Evolutionary conservation across 2,888 invertebrate species (phyloP).

Genomic region (Synergus umbraculus): DNA sequence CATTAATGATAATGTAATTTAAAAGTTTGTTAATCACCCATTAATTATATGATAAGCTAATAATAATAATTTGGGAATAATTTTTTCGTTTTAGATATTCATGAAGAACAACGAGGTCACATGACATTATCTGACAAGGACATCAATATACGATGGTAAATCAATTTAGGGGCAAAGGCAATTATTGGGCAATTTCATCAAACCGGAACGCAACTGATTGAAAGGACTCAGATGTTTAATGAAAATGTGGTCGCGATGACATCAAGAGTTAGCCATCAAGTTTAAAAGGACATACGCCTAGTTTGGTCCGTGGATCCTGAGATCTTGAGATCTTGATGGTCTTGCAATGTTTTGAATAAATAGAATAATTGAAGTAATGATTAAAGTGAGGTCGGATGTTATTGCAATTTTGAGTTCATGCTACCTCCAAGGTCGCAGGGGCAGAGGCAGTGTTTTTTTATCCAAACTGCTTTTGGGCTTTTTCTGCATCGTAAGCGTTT

Average conservation of each 20-base stretch:
- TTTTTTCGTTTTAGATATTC: neutral
- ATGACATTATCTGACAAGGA: neutral
- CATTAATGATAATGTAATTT: too few relatives aligned
- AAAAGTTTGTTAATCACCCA: neutral
- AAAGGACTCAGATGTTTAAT: neutral
- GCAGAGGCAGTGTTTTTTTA: conserved; percentile 17
- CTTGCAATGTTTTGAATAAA: conserved; percentile 39
- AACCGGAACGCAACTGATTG: neutral
- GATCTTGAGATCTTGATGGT: neutral
- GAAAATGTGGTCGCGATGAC: neutral
- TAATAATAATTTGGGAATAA: neutral
- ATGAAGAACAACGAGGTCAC: neutral
- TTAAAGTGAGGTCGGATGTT: conserved; percentile 33
- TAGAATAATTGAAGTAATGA: conserved; percentile 44
- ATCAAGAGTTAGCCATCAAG: neutral
- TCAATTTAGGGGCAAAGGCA: neutral
- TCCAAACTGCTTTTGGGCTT: conserved; percentile 44
- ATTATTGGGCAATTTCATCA: neutral
- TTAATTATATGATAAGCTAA: neutral
- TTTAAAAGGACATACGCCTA: neutral
- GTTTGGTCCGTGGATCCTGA: neutral
- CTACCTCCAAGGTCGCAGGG: conserved; percentile 15
- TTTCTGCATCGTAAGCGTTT: conserved; percentile 51
- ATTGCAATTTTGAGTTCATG: conserved; percentile 41
- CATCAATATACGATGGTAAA: neutral